Evolutionary conservation across 2,113 vertebrate genomes (phyloP).

Genomic region (Atlantisia rogersi): DNA sequence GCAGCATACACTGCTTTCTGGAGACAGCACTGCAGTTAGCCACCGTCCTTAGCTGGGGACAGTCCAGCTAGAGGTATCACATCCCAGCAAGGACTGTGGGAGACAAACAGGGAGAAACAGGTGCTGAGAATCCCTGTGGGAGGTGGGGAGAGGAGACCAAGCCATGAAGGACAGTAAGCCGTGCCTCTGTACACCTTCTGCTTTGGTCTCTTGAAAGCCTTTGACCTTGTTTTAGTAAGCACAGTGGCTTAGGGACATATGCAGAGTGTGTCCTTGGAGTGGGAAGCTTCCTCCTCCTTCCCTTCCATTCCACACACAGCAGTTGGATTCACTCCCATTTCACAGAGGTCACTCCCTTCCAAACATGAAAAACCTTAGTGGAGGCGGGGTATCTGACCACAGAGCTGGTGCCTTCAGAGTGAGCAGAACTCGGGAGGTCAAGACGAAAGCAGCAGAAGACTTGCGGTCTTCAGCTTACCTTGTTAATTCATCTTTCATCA

Average conservation of each 20-base stretch:
- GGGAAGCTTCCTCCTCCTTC: not conserved
- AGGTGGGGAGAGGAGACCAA: not conserved
- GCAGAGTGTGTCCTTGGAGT: fast-evolving
- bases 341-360: not conserved
- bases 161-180: not conserved
- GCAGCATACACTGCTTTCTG: fast-evolving
- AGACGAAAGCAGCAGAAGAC: not conserved
- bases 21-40: not conserved
- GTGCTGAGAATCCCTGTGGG: fast-evolving
- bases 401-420: not conserved
- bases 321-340: not conserved
- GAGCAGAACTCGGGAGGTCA: not conserved
- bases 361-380: not conserved
- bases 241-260: fast-evolving
- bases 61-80: fast-evolving
- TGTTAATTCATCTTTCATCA: not conserved
- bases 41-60: not conserved
- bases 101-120: not conserved
- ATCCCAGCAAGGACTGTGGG: not conserved
- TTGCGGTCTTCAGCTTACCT: not conserved
- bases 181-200: fast-evolving
- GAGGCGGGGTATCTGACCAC: fast-evolving
- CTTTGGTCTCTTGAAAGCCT: not conserved
- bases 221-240: not conserved
- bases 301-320: fast-evolving